Evolutionary conservation across 2,888 invertebrate genomes (phyloP), one percentile per base, ranked within the genome.

Genomic region (Alloscopus bannaensis): DNA sequence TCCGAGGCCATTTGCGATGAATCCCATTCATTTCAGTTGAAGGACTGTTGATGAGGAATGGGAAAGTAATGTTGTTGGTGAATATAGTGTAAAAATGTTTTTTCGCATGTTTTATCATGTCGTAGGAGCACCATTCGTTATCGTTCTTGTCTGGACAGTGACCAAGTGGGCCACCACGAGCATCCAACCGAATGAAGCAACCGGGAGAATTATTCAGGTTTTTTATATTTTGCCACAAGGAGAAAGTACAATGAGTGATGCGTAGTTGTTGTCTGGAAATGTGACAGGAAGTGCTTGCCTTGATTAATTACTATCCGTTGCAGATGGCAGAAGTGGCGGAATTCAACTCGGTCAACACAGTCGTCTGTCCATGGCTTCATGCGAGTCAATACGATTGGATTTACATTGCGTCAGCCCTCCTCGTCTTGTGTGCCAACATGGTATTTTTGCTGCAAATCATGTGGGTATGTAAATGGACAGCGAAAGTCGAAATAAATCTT

Each of bases 321-420:
- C 28, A 62, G 62, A 26, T 68, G 52, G 64, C 62, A 16, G 80
- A 80, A 20, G 26, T 70, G 18, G 80, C 75, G 24, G 52, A 52
- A 52, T 52, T 52, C 16, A 36, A 13, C 36, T n/a, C n/a, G n/a
- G 57, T 64, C 31, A 80, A 75, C 36, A 8, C 75, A n/a, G 52
- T 68, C 8, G 45, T 64, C 88, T 94, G 95, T 87, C 91, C 92
- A 0, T 95, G 95, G 95, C 94, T 95, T 91, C 91, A 92, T 86
- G 92, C 92, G 81, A 93, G 94, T 87, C 90, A 91, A 68, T 93
- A 93, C 68, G 96, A 97, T 88, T 96, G 95, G 94, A 93, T 97
- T 86, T 94, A 94, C 88, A 94, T 95, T 87, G 93, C 92, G 0
- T 96, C 97, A 0, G 94, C 95, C 1, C 91, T 96, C 81, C 89